Conservation (phyloP, 2,888 invertebrate species). For the Patella ulyssiponensis region DNA sequence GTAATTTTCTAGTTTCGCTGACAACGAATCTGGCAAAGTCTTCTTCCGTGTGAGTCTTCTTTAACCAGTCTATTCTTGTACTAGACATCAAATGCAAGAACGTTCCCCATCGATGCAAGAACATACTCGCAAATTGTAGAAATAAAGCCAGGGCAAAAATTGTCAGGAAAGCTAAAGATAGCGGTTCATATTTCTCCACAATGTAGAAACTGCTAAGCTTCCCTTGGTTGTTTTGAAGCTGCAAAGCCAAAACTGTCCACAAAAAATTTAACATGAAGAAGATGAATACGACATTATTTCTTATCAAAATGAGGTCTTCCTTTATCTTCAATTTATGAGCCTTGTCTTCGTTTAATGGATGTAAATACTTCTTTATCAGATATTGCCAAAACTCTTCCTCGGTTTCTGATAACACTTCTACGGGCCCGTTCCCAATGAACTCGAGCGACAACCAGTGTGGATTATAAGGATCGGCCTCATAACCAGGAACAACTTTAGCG, state of each 20-base stretch:
- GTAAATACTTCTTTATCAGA: conserved; percentile 92
- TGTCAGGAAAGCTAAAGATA: conserved; percentile 59
- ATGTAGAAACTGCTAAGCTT: conserved; percentile 79
- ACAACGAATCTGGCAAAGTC: conserved; percentile 64
- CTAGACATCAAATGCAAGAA: conserved; percentile 66
- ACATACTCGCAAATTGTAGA: conserved; percentile 62
- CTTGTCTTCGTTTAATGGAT: conserved; percentile 93
- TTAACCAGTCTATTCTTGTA: conserved; percentile 62
- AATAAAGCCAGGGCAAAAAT: conserved; percentile 60
- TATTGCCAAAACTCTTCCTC: conserved; percentile 96
- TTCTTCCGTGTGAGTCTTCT: conserved; percentile 58
- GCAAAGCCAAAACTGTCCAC: conserved; percentile 98
- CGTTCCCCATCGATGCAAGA: conserved; percentile 65
- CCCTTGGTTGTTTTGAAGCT: conserved; percentile 85
- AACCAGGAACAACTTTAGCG: conserved; percentile 39
- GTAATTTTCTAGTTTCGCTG: conserved; percentile 59
- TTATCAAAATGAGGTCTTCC: conserved; percentile 51
- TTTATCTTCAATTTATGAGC: conserved; percentile 73
- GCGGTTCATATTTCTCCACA: conserved; percentile 60
- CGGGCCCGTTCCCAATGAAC: conserved; percentile 89
- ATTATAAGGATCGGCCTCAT: conserved; percentile 84
- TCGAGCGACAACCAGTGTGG: conserved; percentile 94
- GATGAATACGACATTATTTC: conserved; percentile 65
- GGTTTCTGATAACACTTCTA: conserved; percentile 84
- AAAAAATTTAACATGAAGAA: conserved; percentile 95